A percentile compares a stretch with the other conserved stretches of the same genome.
Evolutionary conservation across 2,113 vertebrate species (phyloP).

Genomic region (Lipotes vexillifer): DNA sequence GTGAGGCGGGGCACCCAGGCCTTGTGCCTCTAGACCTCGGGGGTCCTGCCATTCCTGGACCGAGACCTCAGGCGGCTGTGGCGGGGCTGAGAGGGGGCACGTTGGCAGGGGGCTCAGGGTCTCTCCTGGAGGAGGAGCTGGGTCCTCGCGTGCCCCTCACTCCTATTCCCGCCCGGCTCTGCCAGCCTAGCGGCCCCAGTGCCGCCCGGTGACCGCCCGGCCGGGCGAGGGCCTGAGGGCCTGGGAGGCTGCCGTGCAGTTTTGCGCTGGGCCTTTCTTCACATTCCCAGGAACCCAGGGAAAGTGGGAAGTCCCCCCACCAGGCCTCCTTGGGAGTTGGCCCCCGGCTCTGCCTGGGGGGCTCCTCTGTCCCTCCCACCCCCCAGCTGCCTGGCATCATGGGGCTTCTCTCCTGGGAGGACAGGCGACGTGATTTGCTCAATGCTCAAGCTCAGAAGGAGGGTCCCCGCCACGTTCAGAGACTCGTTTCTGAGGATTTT

Average conservation of each 20-base stretch:
- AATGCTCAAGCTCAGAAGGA: neutral
- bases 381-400: fast-evolving
- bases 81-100: neutral
- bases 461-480: neutral
- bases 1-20: fast-evolving
- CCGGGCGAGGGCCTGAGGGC: neutral
- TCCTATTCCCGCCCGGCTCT: neutral
- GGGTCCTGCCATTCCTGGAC: neutral
- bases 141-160: too few relatives aligned
- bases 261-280: neutral
- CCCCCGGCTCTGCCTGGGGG: too few relatives aligned
- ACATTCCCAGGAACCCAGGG: neutral
- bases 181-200: neutral
- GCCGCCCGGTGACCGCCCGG: neutral
- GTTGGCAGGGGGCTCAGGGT: neutral
- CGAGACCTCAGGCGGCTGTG: fast-evolving
- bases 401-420: fast-evolving
- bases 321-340: neutral
- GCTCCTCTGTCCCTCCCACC: neutral
- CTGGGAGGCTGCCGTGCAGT: neutral
- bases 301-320: neutral
- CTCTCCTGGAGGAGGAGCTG: neutral
- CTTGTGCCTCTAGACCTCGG: neutral
- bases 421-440: too few relatives aligned
- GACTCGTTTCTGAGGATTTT: neutral